phyloP scores from a whole-genome alignment of 2,797 vertebrate genomes.

The Cuculus canorus region DNA sequence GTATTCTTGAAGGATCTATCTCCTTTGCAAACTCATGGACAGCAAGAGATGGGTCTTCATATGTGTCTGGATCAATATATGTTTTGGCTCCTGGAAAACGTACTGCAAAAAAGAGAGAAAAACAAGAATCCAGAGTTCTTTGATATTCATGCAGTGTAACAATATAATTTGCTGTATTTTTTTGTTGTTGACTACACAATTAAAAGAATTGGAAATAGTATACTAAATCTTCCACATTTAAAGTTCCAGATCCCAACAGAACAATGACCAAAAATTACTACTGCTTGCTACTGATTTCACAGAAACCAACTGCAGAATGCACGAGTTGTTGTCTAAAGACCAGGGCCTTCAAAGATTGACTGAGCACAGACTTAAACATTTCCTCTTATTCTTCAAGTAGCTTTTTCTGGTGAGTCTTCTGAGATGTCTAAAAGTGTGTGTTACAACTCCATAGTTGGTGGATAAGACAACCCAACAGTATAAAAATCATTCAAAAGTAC shows the following conservation, averaged over 20 bases:
- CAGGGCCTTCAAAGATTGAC: neutral
- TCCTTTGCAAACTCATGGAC: conserved; percentile 97
- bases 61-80: conserved; percentile 96
- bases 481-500: neutral
- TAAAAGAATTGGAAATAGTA: neutral
- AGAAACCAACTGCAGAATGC: neutral
- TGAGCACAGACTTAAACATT: neutral
- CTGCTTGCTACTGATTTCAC: neutral
- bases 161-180: rapidly evolving
- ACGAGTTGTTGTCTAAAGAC: neutral
- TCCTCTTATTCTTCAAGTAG: neutral
- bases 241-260: neutral
- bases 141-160: neutral
- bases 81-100: conserved; percentile 93
- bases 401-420: neutral
- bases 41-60: conserved; percentile 94
- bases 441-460: neutral
- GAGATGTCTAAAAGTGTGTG: neutral
- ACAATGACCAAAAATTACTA: neutral
- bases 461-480: neutral
- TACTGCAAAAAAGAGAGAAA: conserved; percentile 77
- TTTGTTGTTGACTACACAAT: neutral
- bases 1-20: conserved; percentile 95
- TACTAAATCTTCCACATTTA: neutral
- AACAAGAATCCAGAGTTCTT: neutral